These are phyloP conservation scores for Acanthosepion lycidas DNA, from an alignment of 2,888 invertebrate genomes.

Conservation along the genomic window DNA sequence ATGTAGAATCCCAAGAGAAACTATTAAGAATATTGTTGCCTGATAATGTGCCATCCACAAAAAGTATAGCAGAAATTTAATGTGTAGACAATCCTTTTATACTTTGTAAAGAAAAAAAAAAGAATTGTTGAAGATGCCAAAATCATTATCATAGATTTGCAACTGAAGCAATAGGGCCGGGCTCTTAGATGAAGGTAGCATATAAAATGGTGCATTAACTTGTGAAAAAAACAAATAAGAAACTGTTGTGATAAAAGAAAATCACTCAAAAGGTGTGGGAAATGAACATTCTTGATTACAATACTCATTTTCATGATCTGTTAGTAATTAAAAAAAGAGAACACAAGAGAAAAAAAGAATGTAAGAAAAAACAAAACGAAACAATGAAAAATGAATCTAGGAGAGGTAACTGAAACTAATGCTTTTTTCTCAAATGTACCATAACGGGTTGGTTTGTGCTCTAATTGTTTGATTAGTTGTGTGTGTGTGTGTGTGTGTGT, in stretches of 20 bases:
- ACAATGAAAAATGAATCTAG: neutral
- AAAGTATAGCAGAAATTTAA: neutral
- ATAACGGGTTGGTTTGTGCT: neutral
- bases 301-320: conserved; percentile 20
- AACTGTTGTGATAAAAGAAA: neutral
- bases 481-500: neutral
- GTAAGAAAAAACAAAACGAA: neutral
- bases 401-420: neutral
- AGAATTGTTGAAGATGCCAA: neutral
- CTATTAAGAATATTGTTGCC: neutral
- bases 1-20: too few relatives aligned
- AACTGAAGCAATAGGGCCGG: neutral
- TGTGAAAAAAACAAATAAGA: neutral
- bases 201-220: conserved; percentile 33
- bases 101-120: neutral
- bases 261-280: neutral
- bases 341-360: too few relatives aligned
- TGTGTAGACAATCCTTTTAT: neutral
- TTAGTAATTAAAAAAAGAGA: conserved; percentile 11
- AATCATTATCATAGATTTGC: neutral
- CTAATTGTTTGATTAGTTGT: neutral
- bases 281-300: conserved; percentile 9
- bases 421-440: neutral
- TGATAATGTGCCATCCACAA: neutral
- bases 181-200: conserved; percentile 33